phyloP scores from a whole-genome alignment of 2,113 vertebrate genomes.

The Nansenia antarctica region DNA sequence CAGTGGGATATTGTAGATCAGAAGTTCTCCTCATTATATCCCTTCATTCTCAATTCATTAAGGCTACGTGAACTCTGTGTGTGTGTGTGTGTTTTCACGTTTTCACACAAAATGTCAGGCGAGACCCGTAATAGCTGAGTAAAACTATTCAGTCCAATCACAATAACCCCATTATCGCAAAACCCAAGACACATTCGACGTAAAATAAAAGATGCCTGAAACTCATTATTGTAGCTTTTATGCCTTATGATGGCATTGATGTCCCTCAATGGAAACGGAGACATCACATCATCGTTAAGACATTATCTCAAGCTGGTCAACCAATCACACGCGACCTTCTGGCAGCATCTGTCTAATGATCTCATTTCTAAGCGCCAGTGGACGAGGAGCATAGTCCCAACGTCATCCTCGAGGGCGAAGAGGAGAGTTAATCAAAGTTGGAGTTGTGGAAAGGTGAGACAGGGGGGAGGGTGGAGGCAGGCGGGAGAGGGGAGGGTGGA shows the following conservation, averaged over 20 bases:
- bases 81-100: constrained; percentile 21
- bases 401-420: not conserved
- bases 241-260: not conserved
- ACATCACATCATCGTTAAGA: constrained; percentile 28
- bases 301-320: constrained; percentile 25
- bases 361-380: constrained; percentile 17
- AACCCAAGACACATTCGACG: not conserved
- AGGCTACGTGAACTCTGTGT: not conserved
- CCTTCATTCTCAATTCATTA: constrained; percentile 48
- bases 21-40: constrained; percentile 45
- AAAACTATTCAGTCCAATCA: not conserved
- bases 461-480: not conserved
- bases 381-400: not conserved
- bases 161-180: not conserved
- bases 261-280: not conserved
- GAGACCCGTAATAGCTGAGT: not conserved
- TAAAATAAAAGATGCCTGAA: not conserved
- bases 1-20: constrained; percentile 47
- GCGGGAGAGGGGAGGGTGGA: not conserved
- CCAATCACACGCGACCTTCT: constrained; percentile 21
- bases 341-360: constrained; percentile 23
- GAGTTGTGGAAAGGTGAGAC: not conserved
- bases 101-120: not conserved
- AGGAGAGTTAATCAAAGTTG: not conserved
- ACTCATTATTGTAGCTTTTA: not conserved